Conservation (phyloP, 1,140 invertebrate species). For the Metopolophium dirhodum region DNA sequence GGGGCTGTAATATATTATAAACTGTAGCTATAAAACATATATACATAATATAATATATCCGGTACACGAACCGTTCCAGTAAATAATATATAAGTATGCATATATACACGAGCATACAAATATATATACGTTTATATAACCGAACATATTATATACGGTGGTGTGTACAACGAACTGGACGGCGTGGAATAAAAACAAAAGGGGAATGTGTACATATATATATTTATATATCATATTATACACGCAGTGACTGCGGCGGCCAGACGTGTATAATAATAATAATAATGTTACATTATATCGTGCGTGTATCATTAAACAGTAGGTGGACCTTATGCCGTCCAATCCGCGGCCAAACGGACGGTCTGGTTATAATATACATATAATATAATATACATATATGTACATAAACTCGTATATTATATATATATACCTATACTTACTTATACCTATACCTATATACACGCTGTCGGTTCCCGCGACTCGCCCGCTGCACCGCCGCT, state of each 20-base stretch:
- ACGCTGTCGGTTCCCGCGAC: no score
- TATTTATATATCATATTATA: not conserved
- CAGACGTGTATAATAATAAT: conserved; percentile 14
- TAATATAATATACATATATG: no score
- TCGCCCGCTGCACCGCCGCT: no score
- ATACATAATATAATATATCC: not conserved
- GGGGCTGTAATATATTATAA: not conserved
- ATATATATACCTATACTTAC: no score
- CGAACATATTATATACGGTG: not conserved
- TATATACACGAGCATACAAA: not conserved
- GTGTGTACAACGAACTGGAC: not conserved
- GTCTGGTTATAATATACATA: not conserved
- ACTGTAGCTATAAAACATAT: not conserved
- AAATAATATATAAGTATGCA: not conserved
- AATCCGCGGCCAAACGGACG: conserved; percentile 44
- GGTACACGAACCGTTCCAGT: not conserved
- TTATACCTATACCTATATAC: no score
- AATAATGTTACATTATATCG: not conserved
- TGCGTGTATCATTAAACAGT: conserved; percentile 48
- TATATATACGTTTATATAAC: not conserved
- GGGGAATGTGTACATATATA: not conserved
- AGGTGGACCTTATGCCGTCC: conserved; percentile 51
- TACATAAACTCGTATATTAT: no score
- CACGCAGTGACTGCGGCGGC: not conserved
- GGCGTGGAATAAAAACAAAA: conserved; percentile 18